A percentile compares a stretch with the other conserved stretches of the same genome.
Evolutionary conservation across 2,797 vertebrate genomes (phyloP).

Genomic region (Garrulus glandarius): DNA sequence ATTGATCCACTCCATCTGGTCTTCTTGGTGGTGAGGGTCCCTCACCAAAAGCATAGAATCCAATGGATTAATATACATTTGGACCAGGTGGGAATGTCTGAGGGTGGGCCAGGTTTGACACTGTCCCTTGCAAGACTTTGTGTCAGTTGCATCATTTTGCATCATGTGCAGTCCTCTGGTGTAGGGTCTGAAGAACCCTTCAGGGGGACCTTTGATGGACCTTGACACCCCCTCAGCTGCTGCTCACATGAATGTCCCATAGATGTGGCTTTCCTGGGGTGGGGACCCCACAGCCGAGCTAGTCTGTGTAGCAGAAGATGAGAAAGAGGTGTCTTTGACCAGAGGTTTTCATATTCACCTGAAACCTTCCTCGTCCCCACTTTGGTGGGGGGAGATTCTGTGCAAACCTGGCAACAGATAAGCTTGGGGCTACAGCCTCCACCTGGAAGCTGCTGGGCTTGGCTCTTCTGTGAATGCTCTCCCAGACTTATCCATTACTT

Average conservation of each 20-base stretch:
- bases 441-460: neutral
- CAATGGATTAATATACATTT: no score
- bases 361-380: neutral
- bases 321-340: neutral
- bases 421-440: neutral
- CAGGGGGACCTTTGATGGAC: neutral
- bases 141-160: neutral
- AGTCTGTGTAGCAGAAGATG: accelerated
- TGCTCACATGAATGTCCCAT: accelerated
- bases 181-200: neutral
- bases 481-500: neutral
- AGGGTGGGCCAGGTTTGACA: no score
- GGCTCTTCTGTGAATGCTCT: neutral
- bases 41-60: no score
- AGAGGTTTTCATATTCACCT: neutral
- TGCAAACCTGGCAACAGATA: neutral
- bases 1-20: no score
- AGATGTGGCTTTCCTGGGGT: neutral
- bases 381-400: neutral
- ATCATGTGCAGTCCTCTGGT: neutral
- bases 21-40: no score
- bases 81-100: no score
- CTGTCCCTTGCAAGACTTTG: neutral
- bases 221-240: neutral
- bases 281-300: neutral